A percentile compares a stretch with the other conserved stretches of the same genome.
Evolutionary conservation across 1,140 invertebrate genomes (phyloP).

Genomic region (Macrotrachela quadricornifera): DNA sequence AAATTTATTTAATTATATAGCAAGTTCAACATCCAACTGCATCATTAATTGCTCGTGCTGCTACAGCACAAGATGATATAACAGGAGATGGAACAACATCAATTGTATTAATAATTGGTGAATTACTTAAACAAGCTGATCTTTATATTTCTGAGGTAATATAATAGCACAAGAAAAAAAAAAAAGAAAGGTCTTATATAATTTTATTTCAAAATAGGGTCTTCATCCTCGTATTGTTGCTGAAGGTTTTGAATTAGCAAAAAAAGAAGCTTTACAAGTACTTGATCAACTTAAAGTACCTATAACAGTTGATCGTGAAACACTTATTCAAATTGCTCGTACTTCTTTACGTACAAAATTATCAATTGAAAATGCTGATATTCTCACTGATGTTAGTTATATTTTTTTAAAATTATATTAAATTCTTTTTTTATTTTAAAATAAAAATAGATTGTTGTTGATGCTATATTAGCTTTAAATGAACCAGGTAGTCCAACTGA

Average conservation of each 20-base stretch:
- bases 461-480: constrained; percentile 59
- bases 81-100: constrained; percentile 97
- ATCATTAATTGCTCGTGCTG: constrained; percentile 83
- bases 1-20: too few species aligned
- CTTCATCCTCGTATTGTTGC: constrained; percentile 80
- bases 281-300: constrained; percentile 66
- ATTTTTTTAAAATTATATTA: too few species aligned
- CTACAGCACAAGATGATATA: constrained; percentile 92
- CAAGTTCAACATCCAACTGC: constrained; percentile 99
- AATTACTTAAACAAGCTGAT: constrained; percentile 88
- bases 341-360: constrained; percentile 72
- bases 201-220: constrained; percentile 25
- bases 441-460: constrained; percentile 42
- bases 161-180: too few species aligned
- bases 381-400: constrained; percentile 53
- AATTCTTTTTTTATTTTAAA: too few species aligned
- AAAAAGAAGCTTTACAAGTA: constrained; percentile 60
- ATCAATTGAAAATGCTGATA: constrained; percentile 58
- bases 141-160: constrained; percentile 56
- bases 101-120: constrained; percentile 86
- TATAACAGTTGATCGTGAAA: constrained; percentile 47
- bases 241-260: constrained; percentile 81
- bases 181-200: too few species aligned
- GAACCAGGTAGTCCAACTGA: constrained; percentile 52
- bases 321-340: constrained; percentile 56